phyloP scores from a whole-genome alignment of 2,888 invertebrate genomes.

The Podotricha telesiphe region DNA sequence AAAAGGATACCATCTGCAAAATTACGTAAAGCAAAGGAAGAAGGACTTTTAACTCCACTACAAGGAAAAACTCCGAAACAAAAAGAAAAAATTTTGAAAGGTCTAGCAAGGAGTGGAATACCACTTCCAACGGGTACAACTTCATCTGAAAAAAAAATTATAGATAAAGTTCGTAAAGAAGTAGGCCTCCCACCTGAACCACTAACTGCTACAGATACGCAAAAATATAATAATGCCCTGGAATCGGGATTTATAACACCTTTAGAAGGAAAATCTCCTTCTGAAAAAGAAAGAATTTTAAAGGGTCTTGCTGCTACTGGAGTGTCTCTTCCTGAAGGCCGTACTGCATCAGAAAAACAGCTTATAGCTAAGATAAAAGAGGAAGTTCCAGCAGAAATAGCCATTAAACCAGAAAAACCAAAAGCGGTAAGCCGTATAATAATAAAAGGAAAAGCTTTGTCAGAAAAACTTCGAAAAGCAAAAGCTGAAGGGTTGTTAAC shows the following conservation, averaged over 20 bases:
- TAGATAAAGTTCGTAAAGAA: slow-evolving; percentile 42
- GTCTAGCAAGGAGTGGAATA: slow-evolving; percentile 42
- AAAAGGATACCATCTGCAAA: slow-evolving; percentile 35
- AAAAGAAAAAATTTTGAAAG: slow-evolving; percentile 48
- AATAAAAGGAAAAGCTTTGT: slow-evolving; percentile 36
- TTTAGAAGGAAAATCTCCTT: slow-evolving; percentile 47
- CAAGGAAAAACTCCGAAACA: slow-evolving; percentile 47
- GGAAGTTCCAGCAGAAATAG: slow-evolving; percentile 28
- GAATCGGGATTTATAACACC: slow-evolving; percentile 42
- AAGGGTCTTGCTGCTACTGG: slow-evolving; percentile 44
- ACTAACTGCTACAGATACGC: slow-evolving; percentile 46
- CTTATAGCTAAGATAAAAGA: slow-evolving; percentile 48
- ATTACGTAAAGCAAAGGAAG: slow-evolving; percentile 32
- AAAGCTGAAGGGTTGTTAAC: slow-evolving; percentile 40
- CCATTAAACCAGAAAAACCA: background rate
- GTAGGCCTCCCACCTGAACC: slow-evolving; percentile 53
- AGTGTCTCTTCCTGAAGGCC: slow-evolving; percentile 49
- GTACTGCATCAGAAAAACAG: slow-evolving; percentile 53
- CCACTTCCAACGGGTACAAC: slow-evolving; percentile 47
- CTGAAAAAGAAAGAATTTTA: slow-evolving; percentile 45
- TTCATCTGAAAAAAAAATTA: slow-evolving; percentile 42
- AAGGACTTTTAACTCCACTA: slow-evolving; percentile 44
- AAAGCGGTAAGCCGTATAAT: too few species aligned
- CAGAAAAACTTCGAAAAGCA: slow-evolving; percentile 29
- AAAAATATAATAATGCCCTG: slow-evolving; percentile 42